A percentile compares a stretch with the other conserved stretches of the same genome.
Conservation (phyloP, 2,797 vertebrate genomes). For the Helicolenus hilgendorfi region DNA sequence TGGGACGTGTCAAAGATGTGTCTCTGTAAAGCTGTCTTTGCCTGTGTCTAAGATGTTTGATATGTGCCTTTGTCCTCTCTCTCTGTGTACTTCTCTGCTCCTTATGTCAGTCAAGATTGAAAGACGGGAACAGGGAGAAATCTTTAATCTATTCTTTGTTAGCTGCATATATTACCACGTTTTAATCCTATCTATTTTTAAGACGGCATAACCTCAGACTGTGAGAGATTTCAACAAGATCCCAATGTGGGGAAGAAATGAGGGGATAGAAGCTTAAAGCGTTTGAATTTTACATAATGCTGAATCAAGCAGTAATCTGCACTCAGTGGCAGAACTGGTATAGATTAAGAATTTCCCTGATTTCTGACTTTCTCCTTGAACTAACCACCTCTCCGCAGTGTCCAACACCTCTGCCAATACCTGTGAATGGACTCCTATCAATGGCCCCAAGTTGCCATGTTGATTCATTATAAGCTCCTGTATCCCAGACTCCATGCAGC, state of each 20-base stretch:
- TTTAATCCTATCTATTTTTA: neutral
- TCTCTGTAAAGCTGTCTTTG: constrained; percentile 77
- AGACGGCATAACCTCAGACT: neutral
- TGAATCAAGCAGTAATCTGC: constrained; percentile 20
- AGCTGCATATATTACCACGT: neutral
- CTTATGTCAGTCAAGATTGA: constrained; percentile 83
- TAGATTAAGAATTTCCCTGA: constrained; percentile 76
- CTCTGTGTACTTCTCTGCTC: constrained; percentile 83
- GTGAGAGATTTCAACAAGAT: neutral
- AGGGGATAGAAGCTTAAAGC: neutral
- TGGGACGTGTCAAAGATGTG: constrained; percentile 61
- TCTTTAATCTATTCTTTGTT: constrained; percentile 55
- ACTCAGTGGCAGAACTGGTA: constrained; percentile 33
- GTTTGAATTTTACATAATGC: neutral
- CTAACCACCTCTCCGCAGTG: constrained; percentile 89
- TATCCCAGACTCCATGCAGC: constrained; percentile 8
- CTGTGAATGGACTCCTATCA: constrained; percentile 82
- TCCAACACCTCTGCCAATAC: constrained; percentile 82
- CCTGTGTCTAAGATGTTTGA: constrained; percentile 81
- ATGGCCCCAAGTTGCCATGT: constrained; percentile 70
- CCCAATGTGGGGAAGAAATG: neutral
- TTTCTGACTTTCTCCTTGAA: constrained; percentile 88
- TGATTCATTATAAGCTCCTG: constrained; percentile 56
- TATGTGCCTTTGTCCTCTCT: constrained; percentile 81
- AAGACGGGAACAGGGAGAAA: constrained; percentile 70